A percentile compares a stretch with the other conserved stretches of the same genome.
Conservation (phyloP, 2,888 invertebrate species). For the Bimastos eiseni region DNA sequence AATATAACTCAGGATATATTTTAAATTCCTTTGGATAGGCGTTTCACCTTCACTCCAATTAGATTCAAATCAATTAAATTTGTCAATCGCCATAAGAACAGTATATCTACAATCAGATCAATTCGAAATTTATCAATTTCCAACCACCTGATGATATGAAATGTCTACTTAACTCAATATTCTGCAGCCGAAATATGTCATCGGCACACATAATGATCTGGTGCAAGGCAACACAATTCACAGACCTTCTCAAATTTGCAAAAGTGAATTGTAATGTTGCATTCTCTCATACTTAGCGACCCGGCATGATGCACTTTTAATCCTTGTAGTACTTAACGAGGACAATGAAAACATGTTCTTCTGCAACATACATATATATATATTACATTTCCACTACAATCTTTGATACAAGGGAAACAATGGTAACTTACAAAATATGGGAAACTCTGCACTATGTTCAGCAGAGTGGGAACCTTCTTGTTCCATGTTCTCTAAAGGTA, state of each 20-base stretch:
- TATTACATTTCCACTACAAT: neutral
- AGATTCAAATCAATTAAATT: neutral
- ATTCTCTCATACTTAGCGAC: neutral
- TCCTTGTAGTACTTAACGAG: neutral
- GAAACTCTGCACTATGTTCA: too few relatives aligned
- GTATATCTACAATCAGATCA: neutral
- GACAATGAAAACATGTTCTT: neutral
- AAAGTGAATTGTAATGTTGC: neutral
- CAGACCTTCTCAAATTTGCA: neutral
- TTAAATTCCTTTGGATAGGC: neutral
- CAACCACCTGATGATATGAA: neutral
- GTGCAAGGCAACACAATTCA: neutral
- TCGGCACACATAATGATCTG: neutral
- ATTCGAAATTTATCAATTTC: neutral
- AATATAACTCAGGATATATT: neutral
- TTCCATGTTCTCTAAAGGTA: neutral
- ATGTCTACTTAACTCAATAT: neutral
- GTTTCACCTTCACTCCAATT: neutral
- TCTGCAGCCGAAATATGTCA: neutral
- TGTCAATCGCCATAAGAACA: neutral
- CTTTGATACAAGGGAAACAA: neutral
- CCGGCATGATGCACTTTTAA: neutral
- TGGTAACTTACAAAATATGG: neutral
- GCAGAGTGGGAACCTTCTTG: too few relatives aligned
- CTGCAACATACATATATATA: neutral